A percentile compares a stretch with the other conserved stretches of the same genome.
Evolutionary conservation across 2,888 invertebrate species (phyloP).

Genomic region (Scotopteryx bipunctaria): DNA sequence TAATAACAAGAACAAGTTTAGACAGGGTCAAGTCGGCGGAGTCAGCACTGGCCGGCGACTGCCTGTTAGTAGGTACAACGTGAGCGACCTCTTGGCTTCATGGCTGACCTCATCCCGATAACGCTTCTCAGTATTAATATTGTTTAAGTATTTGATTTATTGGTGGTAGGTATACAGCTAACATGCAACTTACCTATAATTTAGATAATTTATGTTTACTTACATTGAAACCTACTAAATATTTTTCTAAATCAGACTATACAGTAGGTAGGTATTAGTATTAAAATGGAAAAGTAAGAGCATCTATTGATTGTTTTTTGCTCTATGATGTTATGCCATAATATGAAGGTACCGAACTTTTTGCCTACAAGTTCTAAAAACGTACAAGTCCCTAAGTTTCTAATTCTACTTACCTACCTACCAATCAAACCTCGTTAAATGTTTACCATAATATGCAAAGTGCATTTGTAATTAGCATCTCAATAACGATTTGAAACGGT

Average conservation of each 20-base stretch:
- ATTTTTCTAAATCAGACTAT: too few species aligned
- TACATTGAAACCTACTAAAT: too few species aligned
- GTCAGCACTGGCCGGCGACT: constrained; percentile 27
- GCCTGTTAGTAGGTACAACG: constrained; percentile 18
- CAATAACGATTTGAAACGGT: constrained; percentile 28
- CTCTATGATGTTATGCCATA: too few species aligned
- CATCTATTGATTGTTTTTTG: too few species aligned
- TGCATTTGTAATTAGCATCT: constrained; percentile 9
- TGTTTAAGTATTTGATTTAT: constrained; percentile 43
- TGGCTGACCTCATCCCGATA: constrained; percentile 64
- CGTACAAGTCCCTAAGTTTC: neutral
- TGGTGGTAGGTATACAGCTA: too few species aligned
- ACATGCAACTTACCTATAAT: too few species aligned
- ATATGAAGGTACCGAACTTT: too few species aligned
- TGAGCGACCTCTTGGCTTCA: constrained; percentile 54
- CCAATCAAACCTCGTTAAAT: neutral
- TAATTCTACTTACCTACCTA: neutral
- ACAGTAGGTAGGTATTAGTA: too few species aligned
- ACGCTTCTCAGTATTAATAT: constrained; percentile 46
- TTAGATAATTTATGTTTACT: too few species aligned
- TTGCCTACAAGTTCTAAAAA: too few species aligned
- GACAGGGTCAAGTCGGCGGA: constrained; percentile 48
- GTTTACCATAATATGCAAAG: neutral
- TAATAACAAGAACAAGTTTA: constrained; percentile 39
- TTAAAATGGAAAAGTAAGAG: too few species aligned